Percentiles rank a stretch among this genome's conserved stretches.
phyloP scores from a whole-genome alignment of 1,140 invertebrate species.

The Neoseiulus cucumeris region DNA sequence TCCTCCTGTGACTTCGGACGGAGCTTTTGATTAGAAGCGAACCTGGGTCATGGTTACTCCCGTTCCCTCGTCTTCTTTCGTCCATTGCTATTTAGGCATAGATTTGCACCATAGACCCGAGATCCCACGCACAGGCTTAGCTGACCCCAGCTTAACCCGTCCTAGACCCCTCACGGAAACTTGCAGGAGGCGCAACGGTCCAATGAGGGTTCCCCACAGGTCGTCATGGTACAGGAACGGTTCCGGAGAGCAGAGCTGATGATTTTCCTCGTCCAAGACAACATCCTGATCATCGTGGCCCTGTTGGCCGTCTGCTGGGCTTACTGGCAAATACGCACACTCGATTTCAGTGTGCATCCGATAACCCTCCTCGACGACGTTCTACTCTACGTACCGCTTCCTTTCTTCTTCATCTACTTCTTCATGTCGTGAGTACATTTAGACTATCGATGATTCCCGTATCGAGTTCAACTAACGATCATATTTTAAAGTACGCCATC shows the following conservation, averaged over 20 bases:
- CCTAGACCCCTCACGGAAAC: conserved; percentile 3
- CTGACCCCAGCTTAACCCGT: conserved; percentile 9
- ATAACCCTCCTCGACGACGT: conserved; percentile 47
- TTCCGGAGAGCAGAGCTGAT: conserved; percentile 4
- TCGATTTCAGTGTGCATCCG: conserved; percentile 42
- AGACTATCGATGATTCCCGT: too few species aligned
- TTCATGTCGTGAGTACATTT: conserved; percentile 31
- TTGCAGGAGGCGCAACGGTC: conserved; percentile 10
- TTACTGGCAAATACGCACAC: conserved; percentile 35
- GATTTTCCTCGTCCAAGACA: conserved; percentile 17
- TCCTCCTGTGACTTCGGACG: too few species aligned
- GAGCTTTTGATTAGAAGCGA: too few species aligned
- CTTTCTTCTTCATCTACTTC: conserved; percentile 46
- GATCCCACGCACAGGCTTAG: background rate
- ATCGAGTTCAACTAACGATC: background rate
- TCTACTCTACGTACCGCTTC: conserved; percentile 44
- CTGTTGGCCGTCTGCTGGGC: conserved; percentile 28
- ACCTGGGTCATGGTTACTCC: too few species aligned
- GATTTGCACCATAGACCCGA: too few species aligned
- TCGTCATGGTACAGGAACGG: background rate
- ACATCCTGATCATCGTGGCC: conserved; percentile 32
- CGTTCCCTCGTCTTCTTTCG: too few species aligned
- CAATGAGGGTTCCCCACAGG: conserved; percentile 10
- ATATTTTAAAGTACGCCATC: background rate
- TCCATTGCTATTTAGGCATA: too few species aligned